Conservation (phyloP, 2,113 vertebrate genomes). For the Microcebus tavaratra region DNA sequence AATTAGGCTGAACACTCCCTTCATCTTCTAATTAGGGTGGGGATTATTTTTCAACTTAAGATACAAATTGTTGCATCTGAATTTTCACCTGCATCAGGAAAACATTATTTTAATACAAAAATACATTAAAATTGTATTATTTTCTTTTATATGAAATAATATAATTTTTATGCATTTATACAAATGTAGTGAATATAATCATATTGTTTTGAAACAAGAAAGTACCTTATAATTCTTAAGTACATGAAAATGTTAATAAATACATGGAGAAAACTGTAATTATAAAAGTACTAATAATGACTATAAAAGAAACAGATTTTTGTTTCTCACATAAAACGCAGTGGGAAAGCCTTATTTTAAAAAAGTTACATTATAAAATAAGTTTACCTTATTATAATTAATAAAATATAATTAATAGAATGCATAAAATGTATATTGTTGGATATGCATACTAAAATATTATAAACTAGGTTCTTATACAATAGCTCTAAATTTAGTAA, state of each 20-base stretch:
- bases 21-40: neutral
- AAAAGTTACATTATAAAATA: slow-evolving; percentile 60
- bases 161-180: neutral
- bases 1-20: neutral
- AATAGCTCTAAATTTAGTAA: slow-evolving; percentile 74
- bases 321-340: slow-evolving; percentile 53
- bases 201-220: neutral
- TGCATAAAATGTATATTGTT: slow-evolving; percentile 53
- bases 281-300: slow-evolving; percentile 55
- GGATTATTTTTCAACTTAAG: neutral
- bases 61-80: neutral
- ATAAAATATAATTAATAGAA: slow-evolving; percentile 70
- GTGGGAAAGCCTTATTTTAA: neutral
- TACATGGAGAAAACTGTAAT: slow-evolving; percentile 53
- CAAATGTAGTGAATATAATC: neutral
- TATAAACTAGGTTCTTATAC: slow-evolving; percentile 55
- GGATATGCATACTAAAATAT: slow-evolving; percentile 67
- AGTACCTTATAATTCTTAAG: neutral
- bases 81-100: neutral
- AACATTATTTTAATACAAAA: slow-evolving; percentile 35
- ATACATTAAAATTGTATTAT: neutral
- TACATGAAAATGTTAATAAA: slow-evolving; percentile 40
- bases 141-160: neutral
- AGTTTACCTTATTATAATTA: slow-evolving; percentile 66
- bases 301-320: slow-evolving; percentile 44